Evolutionary conservation across 1,140 invertebrate species (phyloP), one percentile per base, ranked within the genome.

Genomic region (Saxidomus purpurata): DNA sequence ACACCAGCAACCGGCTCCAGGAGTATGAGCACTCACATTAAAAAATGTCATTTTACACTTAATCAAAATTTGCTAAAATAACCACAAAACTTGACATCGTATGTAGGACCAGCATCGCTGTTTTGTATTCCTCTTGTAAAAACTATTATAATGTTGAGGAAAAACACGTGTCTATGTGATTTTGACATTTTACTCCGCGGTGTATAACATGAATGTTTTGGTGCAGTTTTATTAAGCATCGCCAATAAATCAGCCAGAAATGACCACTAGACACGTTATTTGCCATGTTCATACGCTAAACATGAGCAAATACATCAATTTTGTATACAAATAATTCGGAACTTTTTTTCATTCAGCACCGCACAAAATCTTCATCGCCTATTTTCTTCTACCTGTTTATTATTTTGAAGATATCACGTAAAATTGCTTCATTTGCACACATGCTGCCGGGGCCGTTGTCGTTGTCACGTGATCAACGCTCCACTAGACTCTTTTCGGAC

Each of bases 181-280:
- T 71, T 38, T 71, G 67, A 71, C 67, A 71, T 71, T 71, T 71
- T 9, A n/a, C 28, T 38, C 34, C 34, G 67, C 36, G 11, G 28
- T 38, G 67, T 71, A 9, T 38, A 71, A 71, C 67, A 71, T 38
- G 67, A 40, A 71, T 17, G 17, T 36, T 19, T 71, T 71, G 67
- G 67, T 71, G 67, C 67, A 71, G 67, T 40, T 36, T 36, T 71
- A 71, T 71, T 71, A 71, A 40, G 67, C 67, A 36, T 36, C 34
- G 34, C 6, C 67, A 3, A 71, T 71, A 71, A 71, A 71, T 71
- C 67, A 71, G 34, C 34, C 15, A 38, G 3, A n/a, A 71, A 71
- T 71, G 67, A 38, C 67, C 67, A 38, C 34, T 40, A 38, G 15
- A 71, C 67, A 71, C 31, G 34, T 28, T 38, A 38, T 38, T 15